Percentiles rank a stretch among this genome's conserved stretches.
These are phyloP conservation scores for Caenorhabditis elegans DNA, from an alignment of 1,140 invertebrate species.

Conservation along the genomic window WBcel235 BX284604.4:10967501-10968000, in stretches of 20 bases:
- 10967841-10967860: slow-evolving; percentile 6
- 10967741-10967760: neutral
- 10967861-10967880: slow-evolving; percentile 21
- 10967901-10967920: neutral
- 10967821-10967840: neutral
- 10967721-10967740: neutral
- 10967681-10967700: neutral
- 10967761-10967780: neutral
- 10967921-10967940: too few relatives aligned
- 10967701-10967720: neutral
- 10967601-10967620: neutral
- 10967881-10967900: neutral
- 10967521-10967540: neutral
- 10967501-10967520: too few relatives aligned
- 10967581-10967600: neutral
- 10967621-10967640: neutral
- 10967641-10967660: neutral
- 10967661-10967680: neutral
- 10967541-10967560: neutral
- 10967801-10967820: neutral
- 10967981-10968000: neutral
- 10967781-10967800: neutral
- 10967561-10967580: too few relatives aligned
- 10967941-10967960: neutral
- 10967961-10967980: too few relatives aligned